phyloP scores from a whole-genome alignment of 2,797 vertebrate genomes.

The Aotus griseimembra region DNA sequence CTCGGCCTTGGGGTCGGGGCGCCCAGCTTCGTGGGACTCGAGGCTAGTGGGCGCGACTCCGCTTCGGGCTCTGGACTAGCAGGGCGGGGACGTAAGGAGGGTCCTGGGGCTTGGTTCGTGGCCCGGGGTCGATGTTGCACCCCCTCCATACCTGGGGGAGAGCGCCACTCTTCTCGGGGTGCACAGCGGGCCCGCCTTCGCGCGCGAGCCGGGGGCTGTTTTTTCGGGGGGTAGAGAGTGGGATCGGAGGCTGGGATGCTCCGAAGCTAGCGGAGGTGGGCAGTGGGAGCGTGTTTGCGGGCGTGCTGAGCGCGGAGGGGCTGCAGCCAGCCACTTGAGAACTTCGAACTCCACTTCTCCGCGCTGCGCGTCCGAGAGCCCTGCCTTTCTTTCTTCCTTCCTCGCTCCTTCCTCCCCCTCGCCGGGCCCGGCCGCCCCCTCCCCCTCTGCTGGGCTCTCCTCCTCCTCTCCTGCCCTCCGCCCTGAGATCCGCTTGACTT shows the following conservation, averaged over 20 bases:
- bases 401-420: background rate
- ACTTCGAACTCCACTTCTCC: constrained; percentile 53
- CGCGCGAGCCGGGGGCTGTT: background rate
- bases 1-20: background rate
- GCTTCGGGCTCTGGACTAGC: background rate
- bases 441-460: constrained; percentile 61
- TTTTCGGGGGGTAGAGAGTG: background rate
- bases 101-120: background rate
- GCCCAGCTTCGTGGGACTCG: background rate
- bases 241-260: background rate
- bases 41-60: background rate
- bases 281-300: background rate
- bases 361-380: background rate
- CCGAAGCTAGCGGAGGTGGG: background rate
- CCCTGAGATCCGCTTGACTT: constrained; percentile 62
- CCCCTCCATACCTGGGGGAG: background rate
- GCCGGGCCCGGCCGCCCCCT: constrained; percentile 29
- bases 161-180: background rate
- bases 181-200: background rate
- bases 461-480: constrained; percentile 22
- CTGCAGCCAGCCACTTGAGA: background rate
- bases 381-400: constrained; percentile 69
- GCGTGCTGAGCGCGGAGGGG: background rate
- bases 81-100: background rate
- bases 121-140: background rate